Conservation (phyloP, 1,140 invertebrate species). For the Pseudomyrmex cubaensis region DNA sequence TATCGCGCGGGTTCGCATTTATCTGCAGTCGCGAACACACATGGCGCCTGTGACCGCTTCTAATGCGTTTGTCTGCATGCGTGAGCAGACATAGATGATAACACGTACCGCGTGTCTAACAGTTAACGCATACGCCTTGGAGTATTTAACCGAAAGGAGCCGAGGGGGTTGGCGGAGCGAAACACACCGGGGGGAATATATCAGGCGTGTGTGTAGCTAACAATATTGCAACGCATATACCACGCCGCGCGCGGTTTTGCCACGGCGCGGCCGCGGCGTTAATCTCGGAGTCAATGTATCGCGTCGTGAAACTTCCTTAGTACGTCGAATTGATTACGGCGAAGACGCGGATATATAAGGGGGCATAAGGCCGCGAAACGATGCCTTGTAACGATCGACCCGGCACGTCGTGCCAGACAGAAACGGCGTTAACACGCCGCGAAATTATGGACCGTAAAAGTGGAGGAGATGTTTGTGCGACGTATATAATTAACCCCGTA, state of each 20-base stretch:
- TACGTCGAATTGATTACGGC: constrained; percentile 60
- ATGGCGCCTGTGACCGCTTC: constrained; percentile 21
- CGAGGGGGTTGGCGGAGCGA: neutral
- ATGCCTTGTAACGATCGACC: constrained; percentile 20
- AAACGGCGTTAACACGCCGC: constrained; percentile 34
- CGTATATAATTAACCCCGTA: constrained; percentile 41
- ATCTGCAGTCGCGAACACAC: constrained; percentile 29
- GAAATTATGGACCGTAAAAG: constrained; percentile 47
- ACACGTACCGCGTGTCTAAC: constrained; percentile 51
- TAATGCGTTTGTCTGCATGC: neutral
- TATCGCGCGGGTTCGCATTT: constrained; percentile 36
- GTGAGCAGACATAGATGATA: constrained; percentile 58
- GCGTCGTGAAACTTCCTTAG: constrained; percentile 61
- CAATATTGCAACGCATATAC: constrained; percentile 16
- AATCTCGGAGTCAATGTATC: constrained; percentile 44
- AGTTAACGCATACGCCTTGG: constrained; percentile 26
- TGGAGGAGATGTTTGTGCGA: constrained; percentile 33
- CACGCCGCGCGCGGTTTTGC: neutral
- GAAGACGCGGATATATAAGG: neutral
- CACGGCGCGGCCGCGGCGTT: neutral
- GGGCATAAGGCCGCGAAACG: neutral
- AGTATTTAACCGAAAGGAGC: constrained; percentile 30
- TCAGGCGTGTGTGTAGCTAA: neutral
- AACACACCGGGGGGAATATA: neutral
- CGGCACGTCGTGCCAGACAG: constrained; percentile 19